phyloP scores from a whole-genome alignment of 1,140 invertebrate genomes.

The Achatina immaculata region DNA sequence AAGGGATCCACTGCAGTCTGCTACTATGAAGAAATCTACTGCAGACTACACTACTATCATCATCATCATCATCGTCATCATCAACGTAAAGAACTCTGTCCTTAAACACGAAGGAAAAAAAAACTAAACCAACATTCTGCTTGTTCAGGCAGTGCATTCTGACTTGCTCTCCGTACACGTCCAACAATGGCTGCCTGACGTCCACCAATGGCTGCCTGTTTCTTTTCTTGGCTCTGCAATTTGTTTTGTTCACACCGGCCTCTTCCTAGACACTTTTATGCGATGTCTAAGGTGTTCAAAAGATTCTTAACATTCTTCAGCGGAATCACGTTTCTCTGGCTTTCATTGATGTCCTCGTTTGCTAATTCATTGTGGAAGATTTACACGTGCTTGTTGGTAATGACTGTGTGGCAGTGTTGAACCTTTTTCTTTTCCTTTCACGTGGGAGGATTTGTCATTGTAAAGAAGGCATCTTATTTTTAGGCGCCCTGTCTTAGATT shows the following conservation, averaged over 20 bases:
- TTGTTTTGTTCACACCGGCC: not conserved
- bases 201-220: not conserved
- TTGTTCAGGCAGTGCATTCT: not conserved
- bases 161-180: not conserved
- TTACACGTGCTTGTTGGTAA: too few species aligned
- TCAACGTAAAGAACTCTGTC: not conserved
- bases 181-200: not conserved
- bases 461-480: too few species aligned
- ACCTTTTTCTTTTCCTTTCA: too few species aligned
- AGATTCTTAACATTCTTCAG: too few species aligned
- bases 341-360: too few species aligned
- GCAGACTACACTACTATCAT: not conserved
- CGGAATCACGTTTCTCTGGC: too few species aligned
- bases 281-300: too few species aligned
- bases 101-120: not conserved
- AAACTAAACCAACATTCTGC: too few species aligned
- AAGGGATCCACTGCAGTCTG: not conserved
- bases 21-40: not conserved
- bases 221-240: not conserved
- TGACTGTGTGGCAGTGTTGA: too few species aligned
- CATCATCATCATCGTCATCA: slow-evolving; percentile 9
- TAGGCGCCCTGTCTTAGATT: too few species aligned
- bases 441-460: too few species aligned
- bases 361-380: too few species aligned
- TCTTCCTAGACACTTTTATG: not conserved